A percentile compares a stretch with the other conserved stretches of the same genome.
Conservation (phyloP, 1,140 invertebrate genomes). For the Ectropis grisescens region DNA sequence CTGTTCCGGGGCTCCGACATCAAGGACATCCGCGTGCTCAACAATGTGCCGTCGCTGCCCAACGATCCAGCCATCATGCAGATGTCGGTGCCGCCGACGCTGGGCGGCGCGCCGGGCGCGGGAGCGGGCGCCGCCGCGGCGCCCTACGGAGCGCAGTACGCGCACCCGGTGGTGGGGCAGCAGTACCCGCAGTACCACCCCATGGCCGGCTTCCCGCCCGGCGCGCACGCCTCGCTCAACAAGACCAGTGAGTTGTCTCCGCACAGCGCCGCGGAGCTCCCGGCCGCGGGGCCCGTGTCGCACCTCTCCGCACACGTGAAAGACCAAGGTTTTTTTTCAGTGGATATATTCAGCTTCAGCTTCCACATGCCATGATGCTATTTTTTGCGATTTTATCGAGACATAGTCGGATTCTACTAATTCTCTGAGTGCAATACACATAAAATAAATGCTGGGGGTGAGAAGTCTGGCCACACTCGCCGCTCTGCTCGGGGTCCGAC, state of each 20-base stretch:
- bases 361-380: slow-evolving; percentile 56
- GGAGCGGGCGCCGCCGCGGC: slow-evolving; percentile 33
- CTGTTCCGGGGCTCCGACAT: slow-evolving; percentile 98
- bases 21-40: slow-evolving; percentile 97
- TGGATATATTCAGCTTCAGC: slow-evolving; percentile 30
- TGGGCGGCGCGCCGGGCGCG: slow-evolving; percentile 43
- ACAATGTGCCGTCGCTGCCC: slow-evolving; percentile 81
- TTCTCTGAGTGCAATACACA: too few species aligned
- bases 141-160: slow-evolving; percentile 56
- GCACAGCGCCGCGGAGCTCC: slow-evolving; percentile 59
- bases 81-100: slow-evolving; percentile 80
- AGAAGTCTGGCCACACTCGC: too few species aligned
- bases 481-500: too few species aligned
- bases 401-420: too few species aligned
- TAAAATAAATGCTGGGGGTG: too few species aligned
- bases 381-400: slow-evolving; percentile 31
- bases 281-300: slow-evolving; percentile 50
- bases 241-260: slow-evolving; percentile 84
- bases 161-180: slow-evolving; percentile 56
- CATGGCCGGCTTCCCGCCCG: slow-evolving; percentile 74
- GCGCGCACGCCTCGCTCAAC: slow-evolving; percentile 71
- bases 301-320: slow-evolving; percentile 72
- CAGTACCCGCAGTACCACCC: slow-evolving; percentile 67
- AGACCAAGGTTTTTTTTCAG: slow-evolving; percentile 75
- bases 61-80: slow-evolving; percentile 97